These are phyloP conservation scores for Gadopsis marmoratus DNA, from an alignment of 2,797 vertebrate species.

Conservation along the genomic window DNA sequence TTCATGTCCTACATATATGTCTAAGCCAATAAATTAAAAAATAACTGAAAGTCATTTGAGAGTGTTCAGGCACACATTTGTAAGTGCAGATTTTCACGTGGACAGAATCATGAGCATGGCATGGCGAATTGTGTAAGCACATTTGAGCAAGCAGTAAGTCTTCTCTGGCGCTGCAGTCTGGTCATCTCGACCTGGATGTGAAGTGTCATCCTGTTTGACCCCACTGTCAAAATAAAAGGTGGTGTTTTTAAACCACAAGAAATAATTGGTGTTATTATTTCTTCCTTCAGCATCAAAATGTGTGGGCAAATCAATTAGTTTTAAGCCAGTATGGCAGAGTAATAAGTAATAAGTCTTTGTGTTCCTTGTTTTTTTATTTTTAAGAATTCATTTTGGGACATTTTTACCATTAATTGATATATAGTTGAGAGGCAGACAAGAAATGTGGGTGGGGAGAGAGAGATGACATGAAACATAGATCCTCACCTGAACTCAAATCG, in stretches of 20 bases:
- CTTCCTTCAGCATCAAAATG: not conserved
- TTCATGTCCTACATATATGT: conserved; percentile 9
- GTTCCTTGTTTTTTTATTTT: not conserved
- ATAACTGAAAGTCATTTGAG: conserved; percentile 2
- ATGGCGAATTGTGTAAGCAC: not conserved
- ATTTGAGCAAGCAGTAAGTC: conserved; percentile 8
- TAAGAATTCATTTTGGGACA: not conserved
- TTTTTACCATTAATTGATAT: not conserved
- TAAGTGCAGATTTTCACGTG: not conserved
- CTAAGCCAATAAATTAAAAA: conserved; percentile 12
- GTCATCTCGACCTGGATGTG: not conserved
- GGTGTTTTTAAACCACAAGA: not conserved
- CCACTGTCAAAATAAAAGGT: not conserved
- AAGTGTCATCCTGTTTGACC: not conserved
- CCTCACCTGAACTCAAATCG: not conserved
- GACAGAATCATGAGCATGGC: not conserved
- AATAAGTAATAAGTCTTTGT: not conserved
- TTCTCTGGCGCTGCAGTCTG: not conserved
- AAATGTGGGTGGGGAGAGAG: not conserved
- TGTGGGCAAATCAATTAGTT: not conserved
- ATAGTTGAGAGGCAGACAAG: conserved; percentile 2
- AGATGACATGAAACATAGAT: not conserved
- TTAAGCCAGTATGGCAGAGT: not conserved
- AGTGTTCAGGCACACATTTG: conserved; percentile 11
- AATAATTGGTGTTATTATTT: not conserved